These are phyloP conservation scores for Decapterus maruadsi DNA, from an alignment of 2,797 vertebrate genomes.

Conservation along the genomic window DNA sequence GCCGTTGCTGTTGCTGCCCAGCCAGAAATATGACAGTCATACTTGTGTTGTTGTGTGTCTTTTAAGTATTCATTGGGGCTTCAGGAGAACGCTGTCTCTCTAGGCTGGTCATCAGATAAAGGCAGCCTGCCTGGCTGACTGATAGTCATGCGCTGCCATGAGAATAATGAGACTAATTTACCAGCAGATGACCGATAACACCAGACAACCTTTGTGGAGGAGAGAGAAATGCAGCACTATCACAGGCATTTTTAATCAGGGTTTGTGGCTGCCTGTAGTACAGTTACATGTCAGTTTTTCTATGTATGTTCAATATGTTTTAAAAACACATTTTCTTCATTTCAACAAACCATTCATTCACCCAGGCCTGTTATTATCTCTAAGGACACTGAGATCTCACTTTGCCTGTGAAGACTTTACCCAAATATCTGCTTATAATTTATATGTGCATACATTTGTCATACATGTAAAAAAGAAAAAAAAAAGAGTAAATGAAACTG, in stretches of 20 bases:
- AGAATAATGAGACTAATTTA: constrained; percentile 85
- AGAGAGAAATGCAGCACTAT: constrained; percentile 45
- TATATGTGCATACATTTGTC: too few species aligned
- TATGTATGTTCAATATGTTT: background rate
- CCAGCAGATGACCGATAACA: constrained; percentile 84
- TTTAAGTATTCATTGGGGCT: constrained; percentile 31
- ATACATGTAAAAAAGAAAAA: too few species aligned
- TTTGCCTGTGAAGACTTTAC: background rate
- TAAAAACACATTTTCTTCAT: background rate
- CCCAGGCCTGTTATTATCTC: background rate
- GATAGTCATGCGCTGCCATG: constrained; percentile 77
- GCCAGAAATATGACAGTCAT: background rate
- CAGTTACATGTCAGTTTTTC: constrained; percentile 1
- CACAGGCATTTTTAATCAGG: constrained; percentile 67
- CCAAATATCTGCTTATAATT: too few species aligned
- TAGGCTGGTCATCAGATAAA: constrained; percentile 79
- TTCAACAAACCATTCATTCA: constrained; percentile 4
- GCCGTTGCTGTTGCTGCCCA: too few species aligned
- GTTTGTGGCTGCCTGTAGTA: constrained; percentile 37
- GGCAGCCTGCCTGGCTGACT: constrained; percentile 73
- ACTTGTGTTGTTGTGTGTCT: constrained; percentile 17
- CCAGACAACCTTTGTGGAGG: constrained; percentile 72
- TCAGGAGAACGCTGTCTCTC: constrained; percentile 54
- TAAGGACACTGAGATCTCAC: background rate
- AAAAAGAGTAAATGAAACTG: too few species aligned